Evolutionary conservation across 64 coral and sea anemone genomes (phyloP), one percentile per base, ranked within the genome.

Genomic region (Montipora sp.): DNA sequence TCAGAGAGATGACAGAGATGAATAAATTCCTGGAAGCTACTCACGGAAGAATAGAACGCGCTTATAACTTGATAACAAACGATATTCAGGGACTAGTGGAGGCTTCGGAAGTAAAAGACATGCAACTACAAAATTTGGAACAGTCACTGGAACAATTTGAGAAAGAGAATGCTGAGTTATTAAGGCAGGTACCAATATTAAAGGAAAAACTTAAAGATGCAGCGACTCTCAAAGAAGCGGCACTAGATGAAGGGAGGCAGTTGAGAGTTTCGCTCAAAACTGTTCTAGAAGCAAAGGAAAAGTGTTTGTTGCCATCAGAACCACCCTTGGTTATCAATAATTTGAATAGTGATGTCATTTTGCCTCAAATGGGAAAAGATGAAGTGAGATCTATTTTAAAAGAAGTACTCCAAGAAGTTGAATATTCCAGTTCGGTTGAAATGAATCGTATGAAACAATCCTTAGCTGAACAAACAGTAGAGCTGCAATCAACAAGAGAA

Each of bases 251-350:
- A 85, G 65, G 8, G 20, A 49, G 61, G 19, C 82, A 85, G 7
- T 22, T 72, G 18, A 71, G 82, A 9, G 19, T 21, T 50, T 85
- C 82, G 44, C n/a, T 85, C 7, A 43, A 70, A 21, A 85, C 47
- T 13, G 65, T 85, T 46, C 45, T 85, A 49, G 82, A 85, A 71
- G n/a, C 82, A 48, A 70, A 85, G n/a, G 82, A 85, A 18, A 85
- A 85, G n/a, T 22, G 61, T 13, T 49, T 85, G n/a, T 14, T 72
- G 16, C 45, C 46, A 19, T 71, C 63, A n/a, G 47, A 85, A 51
- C 47, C 82, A 5, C 82, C 65, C 46, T n/a, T 85, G 20, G 19
- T 85, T 18, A 85, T 85, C 82, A 49, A 47, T 11, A 85, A 85
- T 19, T 47, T 85, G 7, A 85, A 85, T 63, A 49, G 46, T 1